phyloP scores from a whole-genome alignment of 2,113 vertebrate species.

The Aspidoscelis tigris region DNA sequence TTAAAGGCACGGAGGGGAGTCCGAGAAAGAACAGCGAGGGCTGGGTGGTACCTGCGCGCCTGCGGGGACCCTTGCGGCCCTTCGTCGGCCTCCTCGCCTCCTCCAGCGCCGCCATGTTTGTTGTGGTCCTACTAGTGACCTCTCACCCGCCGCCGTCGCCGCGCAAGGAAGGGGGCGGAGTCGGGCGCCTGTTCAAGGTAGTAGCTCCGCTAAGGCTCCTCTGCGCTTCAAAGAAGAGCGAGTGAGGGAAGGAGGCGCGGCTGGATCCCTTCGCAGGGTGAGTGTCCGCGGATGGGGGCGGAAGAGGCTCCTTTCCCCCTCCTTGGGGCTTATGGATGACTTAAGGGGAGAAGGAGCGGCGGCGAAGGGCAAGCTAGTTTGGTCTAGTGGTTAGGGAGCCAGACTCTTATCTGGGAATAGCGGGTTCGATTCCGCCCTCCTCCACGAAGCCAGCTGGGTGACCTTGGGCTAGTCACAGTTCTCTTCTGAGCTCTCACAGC shows the following conservation, averaged over 20 bases:
- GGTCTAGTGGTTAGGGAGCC: too few species aligned
- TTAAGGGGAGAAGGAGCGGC: too few species aligned
- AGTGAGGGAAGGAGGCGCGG: rapidly evolving
- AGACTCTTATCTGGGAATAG: too few species aligned
- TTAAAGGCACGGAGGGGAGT: background rate
- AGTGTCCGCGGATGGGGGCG: background rate
- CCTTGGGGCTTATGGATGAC: too few species aligned
- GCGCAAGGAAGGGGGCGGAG: background rate
- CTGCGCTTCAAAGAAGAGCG: too few species aligned
- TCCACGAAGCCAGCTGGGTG: too few species aligned
- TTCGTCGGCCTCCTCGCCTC: background rate
- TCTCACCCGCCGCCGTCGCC: background rate
- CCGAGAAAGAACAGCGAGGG: rapidly evolving
- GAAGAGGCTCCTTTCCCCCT: too few species aligned
- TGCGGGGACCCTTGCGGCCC: background rate
- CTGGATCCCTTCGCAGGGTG: background rate
- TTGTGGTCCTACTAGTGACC: background rate
- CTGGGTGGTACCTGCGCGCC: slow-evolving; percentile 32
- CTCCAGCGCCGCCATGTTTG: slow-evolving; percentile 27
- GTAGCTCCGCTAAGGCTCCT: too few species aligned
- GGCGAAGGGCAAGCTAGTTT: too few species aligned
- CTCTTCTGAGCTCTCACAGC: too few species aligned
- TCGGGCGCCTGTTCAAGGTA: background rate
- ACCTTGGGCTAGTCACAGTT: too few species aligned
- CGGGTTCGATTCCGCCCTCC: too few species aligned